phyloP scores from a whole-genome alignment of 1,140 invertebrate genomes.

The Drosophila funebris region DNA sequence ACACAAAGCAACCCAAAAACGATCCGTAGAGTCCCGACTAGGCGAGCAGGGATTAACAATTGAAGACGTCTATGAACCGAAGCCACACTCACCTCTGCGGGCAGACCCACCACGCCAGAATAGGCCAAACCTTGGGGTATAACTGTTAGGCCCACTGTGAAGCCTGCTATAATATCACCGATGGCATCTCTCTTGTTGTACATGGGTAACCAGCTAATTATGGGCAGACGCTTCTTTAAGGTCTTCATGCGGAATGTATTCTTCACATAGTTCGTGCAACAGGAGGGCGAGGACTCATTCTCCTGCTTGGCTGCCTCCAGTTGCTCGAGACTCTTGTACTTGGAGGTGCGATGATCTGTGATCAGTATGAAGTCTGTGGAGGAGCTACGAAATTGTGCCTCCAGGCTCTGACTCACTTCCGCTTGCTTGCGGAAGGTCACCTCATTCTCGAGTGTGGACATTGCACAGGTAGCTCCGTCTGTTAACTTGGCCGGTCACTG shows the following conservation, averaged over 20 bases:
- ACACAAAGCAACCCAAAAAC: slow-evolving; percentile 95
- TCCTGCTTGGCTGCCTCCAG: slow-evolving; percentile 55
- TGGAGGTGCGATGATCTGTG: slow-evolving; percentile 76
- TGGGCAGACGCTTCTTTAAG: slow-evolving; percentile 88
- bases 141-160: slow-evolving; percentile 94
- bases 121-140: slow-evolving; percentile 93
- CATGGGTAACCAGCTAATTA: slow-evolving; percentile 89
- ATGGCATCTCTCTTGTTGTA: slow-evolving; percentile 87
- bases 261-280: slow-evolving; percentile 40
- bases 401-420: slow-evolving; percentile 63
- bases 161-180: slow-evolving; percentile 92
- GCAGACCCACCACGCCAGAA: slow-evolving; percentile 92
- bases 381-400: slow-evolving; percentile 66
- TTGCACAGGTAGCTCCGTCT: slow-evolving; percentile 33
- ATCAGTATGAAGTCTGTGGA: slow-evolving; percentile 73
- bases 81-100: slow-evolving; percentile 84
- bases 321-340: slow-evolving; percentile 68
- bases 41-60: slow-evolving; percentile 85
- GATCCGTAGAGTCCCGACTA: slow-evolving; percentile 96
- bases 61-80: slow-evolving; percentile 5
- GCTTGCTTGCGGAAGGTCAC: slow-evolving; percentile 70
- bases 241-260: slow-evolving; percentile 86
- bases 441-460: slow-evolving; percentile 76
- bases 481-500: neutral
- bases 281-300: slow-evolving; percentile 16